Conservation (phyloP, 2,797 vertebrate species). For the Pseudocheirus occidentalis region DNA sequence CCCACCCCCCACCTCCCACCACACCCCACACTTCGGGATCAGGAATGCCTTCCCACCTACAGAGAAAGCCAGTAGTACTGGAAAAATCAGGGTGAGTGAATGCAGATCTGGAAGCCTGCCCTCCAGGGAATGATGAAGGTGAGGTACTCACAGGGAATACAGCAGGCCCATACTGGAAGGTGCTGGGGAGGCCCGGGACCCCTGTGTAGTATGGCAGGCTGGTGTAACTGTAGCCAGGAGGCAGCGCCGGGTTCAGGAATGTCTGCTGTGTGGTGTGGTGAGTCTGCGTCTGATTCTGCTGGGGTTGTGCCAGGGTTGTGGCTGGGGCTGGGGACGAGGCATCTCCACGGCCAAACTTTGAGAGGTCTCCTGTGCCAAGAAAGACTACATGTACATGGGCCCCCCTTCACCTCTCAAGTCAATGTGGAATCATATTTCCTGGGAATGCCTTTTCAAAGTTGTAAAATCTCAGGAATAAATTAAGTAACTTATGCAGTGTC, state of each 20-base stretch:
- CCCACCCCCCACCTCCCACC: background rate
- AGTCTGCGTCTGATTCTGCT: constrained; percentile 96
- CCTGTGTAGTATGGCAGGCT: constrained; percentile 99
- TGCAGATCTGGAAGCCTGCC: background rate
- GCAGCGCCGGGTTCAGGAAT: constrained; percentile 96
- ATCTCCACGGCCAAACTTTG: constrained; percentile 96
- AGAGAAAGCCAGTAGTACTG: background rate
- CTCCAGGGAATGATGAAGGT: background rate
- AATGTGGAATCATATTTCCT: background rate
- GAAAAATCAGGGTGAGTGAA: constrained; percentile 9
- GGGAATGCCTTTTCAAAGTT: background rate
- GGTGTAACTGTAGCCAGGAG: constrained; percentile 99
- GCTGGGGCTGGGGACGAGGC: constrained; percentile 96
- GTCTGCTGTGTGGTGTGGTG: constrained; percentile 98
- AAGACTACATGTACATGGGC: constrained; percentile 9
- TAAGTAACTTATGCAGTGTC: background rate
- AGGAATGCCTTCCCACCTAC: constrained; percentile 15
- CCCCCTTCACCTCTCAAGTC: background rate
- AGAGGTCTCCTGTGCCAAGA: constrained; percentile 89
- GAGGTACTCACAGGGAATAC: constrained; percentile 95
- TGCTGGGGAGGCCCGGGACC: constrained; percentile 97
- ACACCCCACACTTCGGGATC: background rate
- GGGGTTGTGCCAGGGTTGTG: constrained; percentile 96
- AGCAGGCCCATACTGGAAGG: constrained; percentile 98
- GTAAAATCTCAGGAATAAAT: background rate